These are phyloP conservation scores for Xylota segnis DNA, from an alignment of 2,888 invertebrate genomes.

Conservation along the genomic window DNA sequence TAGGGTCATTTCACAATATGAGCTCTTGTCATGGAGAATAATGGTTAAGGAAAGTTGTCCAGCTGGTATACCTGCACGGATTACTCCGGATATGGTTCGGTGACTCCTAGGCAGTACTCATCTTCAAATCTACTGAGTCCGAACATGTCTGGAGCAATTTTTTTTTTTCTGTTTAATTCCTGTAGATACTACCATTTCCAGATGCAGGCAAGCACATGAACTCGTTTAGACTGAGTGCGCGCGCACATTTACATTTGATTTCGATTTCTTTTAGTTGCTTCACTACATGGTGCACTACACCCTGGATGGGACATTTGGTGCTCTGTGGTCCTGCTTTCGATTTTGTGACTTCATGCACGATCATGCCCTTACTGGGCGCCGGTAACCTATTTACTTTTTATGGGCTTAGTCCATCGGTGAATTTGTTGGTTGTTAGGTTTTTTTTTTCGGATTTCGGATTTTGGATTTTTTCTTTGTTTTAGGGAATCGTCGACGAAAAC, in stretches of 20 bases:
- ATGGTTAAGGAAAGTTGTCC: neutral
- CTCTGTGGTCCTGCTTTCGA: conserved; percentile 61
- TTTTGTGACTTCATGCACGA: conserved; percentile 74
- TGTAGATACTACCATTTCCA: conserved; percentile 16
- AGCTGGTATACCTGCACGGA: neutral
- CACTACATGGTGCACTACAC: conserved; percentile 17
- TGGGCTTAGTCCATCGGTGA: conserved; percentile 73
- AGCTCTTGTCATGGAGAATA: neutral
- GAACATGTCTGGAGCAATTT: neutral
- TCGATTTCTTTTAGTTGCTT: conserved; percentile 67
- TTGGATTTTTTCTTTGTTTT: conserved; percentile 13
- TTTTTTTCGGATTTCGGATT: conserved; percentile 16
- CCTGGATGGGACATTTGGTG: conserved; percentile 40
- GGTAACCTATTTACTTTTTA: conserved; percentile 76
- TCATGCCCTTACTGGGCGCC: conserved; percentile 75
- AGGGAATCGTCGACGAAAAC: conserved; percentile 48
- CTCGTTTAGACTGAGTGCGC: conserved; percentile 46
- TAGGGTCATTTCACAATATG: neutral
- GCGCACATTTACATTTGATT: conserved; percentile 67
- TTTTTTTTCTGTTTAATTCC: no score
- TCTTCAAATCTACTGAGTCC: neutral
- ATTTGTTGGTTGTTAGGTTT: conserved; percentile 73
- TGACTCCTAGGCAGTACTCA: neutral
- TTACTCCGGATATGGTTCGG: no score
- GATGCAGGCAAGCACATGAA: conserved; percentile 46